phyloP scores from a whole-genome alignment of 2,113 vertebrate species.

The Alligator sinensis region DNA sequence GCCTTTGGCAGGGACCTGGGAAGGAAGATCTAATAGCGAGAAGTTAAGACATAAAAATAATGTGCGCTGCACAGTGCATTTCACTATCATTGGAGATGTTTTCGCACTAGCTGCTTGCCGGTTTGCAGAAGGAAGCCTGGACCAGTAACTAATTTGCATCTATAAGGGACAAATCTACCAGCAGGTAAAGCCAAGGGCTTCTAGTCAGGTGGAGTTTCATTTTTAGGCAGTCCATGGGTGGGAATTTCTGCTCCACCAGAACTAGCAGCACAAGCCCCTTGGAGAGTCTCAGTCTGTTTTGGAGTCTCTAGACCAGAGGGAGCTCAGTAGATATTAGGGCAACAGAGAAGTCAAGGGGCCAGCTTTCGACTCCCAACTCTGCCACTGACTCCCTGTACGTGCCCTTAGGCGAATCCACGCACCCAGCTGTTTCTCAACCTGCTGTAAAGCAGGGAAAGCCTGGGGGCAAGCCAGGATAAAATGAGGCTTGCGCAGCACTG shows the following conservation, averaged over 20 bases:
- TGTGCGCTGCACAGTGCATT: not conserved
- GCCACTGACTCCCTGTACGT: accelerated
- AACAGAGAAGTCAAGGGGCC: not conserved
- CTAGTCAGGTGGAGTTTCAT: not conserved
- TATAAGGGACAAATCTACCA: no score
- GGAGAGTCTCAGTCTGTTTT: not conserved
- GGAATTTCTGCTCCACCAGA: not conserved
- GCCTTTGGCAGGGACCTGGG: no score
- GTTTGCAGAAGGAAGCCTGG: not conserved
- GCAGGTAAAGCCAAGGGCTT: not conserved
- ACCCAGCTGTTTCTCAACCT: not conserved
- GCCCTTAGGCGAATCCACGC: not conserved
- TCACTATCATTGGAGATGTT: not conserved
- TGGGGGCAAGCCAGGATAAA: not conserved
- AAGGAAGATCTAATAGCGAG: no score
- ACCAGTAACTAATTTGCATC: not conserved
- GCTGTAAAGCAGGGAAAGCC: not conserved
- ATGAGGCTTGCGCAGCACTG: not conserved
- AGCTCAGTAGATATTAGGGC: not conserved
- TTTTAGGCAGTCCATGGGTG: not conserved
- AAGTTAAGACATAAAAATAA: not conserved
- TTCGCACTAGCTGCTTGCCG: not conserved
- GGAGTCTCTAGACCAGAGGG: accelerated
- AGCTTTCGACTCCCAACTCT: not conserved
- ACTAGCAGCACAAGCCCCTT: accelerated